Conservation (phyloP, 2,113 vertebrate species). For the Hemibagrus wyckioides region DNA sequence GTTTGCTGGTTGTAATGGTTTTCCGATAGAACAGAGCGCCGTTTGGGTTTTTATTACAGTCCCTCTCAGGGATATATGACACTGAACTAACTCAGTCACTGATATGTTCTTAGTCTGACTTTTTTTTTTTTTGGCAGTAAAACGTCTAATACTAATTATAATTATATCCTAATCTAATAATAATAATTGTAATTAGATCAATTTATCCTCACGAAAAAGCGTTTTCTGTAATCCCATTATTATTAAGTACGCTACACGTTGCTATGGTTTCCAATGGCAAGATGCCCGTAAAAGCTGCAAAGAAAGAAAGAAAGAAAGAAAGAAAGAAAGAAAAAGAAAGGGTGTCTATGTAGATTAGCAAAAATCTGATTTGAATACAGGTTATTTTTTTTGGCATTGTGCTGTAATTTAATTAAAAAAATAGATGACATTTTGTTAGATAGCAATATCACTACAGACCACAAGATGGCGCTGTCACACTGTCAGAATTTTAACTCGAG, state of each 20-base stretch:
- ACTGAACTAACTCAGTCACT: conserved; percentile 47
- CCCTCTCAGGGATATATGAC: background rate
- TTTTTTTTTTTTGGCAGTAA: background rate
- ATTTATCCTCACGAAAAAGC: background rate
- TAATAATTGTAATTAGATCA: no score
- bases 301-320: background rate
- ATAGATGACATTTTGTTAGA: no score
- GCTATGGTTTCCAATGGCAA: background rate
- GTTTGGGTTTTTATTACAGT: background rate
- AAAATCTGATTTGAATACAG: background rate
- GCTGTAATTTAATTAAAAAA: background rate
- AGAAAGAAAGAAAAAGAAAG: background rate
- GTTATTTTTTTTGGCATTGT: background rate
- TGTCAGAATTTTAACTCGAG: background rate
- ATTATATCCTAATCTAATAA: no score
- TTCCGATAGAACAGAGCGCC: background rate
- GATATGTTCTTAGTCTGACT: background rate
- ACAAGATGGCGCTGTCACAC: background rate
- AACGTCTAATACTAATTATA: background rate
- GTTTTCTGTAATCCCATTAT: background rate
- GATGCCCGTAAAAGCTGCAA: background rate
- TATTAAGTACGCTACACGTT: background rate
- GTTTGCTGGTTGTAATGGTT: background rate
- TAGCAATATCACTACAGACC: background rate
- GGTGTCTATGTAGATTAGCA: background rate